Base-by-base conservation (phyloP, 1,140 invertebrate species). In the Olivierus martensii region DNA sequence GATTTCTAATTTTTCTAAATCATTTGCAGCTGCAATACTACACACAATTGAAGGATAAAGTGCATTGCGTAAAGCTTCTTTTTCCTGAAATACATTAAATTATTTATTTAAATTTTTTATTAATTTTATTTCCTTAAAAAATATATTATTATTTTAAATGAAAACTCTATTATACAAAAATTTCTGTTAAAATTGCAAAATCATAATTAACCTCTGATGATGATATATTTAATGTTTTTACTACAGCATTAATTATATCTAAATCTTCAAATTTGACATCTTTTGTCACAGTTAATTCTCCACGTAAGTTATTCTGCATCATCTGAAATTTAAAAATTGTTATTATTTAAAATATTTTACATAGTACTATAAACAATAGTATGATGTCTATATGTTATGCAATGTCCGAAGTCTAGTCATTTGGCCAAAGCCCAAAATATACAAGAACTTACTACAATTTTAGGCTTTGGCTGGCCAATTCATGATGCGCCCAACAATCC, bases 1-100 rank as follows among this genome's bases (percentile, higher is more conserved):
- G 37, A 69, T 66, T 59, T 75, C 67, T 28, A 79, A 59, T 6
- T 69, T 65, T 21, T 65, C 59, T 1, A 77, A 65, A 57, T 89
- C 79, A 9, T 74, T 74, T 28, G 76, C 73, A 14, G 78, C 67
- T 1, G 87, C 81, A 1, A 87, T 82, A 35, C 81, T 74, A 59
- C 79, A 81, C 48, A 89, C 68, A 61, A 92, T 75, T 1, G 83
- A 80, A 2, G 84, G 84, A 58, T 84, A 84, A 1, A 93, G 72
- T 4, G 83, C 79, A 43, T 79, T 76, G 19, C 77, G 75, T 5
- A 91, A 69, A 53, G 83, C 76, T 38, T 76, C 72, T 12, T 82
- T 64, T 65, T 88, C 84, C 60, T 71, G 54, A 15, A 45, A 39
- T 46, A 41, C 19, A 7, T 28, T 17, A 37, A 47, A 35, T 22